phyloP scores from a whole-genome alignment of 2,888 invertebrate genomes.

The Hoplodrina ambigua region DNA sequence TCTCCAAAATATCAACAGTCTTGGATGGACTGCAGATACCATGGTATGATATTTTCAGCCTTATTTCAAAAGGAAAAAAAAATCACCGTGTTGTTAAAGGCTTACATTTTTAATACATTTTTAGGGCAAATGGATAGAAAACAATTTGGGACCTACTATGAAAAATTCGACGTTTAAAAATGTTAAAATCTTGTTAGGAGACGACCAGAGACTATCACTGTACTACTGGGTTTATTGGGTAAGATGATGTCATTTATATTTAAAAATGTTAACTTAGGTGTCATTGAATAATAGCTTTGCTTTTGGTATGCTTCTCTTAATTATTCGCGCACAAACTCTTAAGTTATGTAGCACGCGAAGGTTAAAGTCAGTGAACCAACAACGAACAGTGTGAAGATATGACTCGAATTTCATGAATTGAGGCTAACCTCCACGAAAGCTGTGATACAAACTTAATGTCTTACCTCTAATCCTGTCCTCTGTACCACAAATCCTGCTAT shows the following conservation, averaged over 20 bases:
- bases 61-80: not conserved
- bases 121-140: conserved; percentile 92
- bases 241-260: conserved; percentile 61
- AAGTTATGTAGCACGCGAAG: too few relatives aligned
- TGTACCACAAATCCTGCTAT: too few relatives aligned
- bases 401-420: too few relatives aligned
- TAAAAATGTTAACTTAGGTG: too few relatives aligned
- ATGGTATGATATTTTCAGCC: conserved; percentile 75
- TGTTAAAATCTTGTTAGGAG: conserved; percentile 93
- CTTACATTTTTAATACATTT: conserved; percentile 41
- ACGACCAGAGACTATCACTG: conserved; percentile 93
- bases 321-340: too few relatives aligned
- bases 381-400: too few relatives aligned
- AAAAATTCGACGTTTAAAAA: conserved; percentile 89
- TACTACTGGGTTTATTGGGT: conserved; percentile 92
- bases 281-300: too few relatives aligned
- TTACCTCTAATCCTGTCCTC: too few relatives aligned
- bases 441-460: too few relatives aligned
- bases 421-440: too few relatives aligned
- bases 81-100: not conserved
- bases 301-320: too few relatives aligned
- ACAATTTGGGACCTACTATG: conserved; percentile 94
- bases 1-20: conserved; percentile 90
- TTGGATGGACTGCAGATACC: conserved; percentile 93
- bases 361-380: too few relatives aligned